Base-by-base conservation (phyloP, 2,797 vertebrate species). In the Acanthornis magna region DNA sequence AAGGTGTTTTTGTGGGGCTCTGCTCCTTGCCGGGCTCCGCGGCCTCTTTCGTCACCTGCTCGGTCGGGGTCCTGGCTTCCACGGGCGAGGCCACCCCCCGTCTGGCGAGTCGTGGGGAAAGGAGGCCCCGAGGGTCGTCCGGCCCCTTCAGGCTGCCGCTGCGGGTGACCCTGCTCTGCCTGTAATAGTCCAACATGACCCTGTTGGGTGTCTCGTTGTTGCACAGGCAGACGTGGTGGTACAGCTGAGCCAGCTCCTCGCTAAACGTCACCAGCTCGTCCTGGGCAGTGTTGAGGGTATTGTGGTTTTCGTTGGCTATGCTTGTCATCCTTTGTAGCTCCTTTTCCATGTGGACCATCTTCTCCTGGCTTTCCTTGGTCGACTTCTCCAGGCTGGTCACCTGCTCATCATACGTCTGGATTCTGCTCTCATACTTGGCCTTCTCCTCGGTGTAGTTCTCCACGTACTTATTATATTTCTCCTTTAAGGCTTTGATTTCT, bases 101-200 rank as follows among this genome's bases (percentile, higher is more conserved):
- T 48, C 99, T 98, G 18, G 98, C 98, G 11, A 99, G 97, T 54
- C 99, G 98, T 7, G 99, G 99, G 3, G 99, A 99, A 54, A 99
- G 98, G 72, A 99, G 97, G 17, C 98, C 99, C 57, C 99, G 98
- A 26, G 98, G 99, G 89, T 99, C 99, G 1, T 99, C 99, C 0
- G 98, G 98, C 48, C 99, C 99, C 94, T 99, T 99, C 60, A 99
- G 98, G 96, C 99, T 99, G 93, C 99, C 98, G 1, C 98, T 98
- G 68, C 99, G 99, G 5, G 99, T 99, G 68, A 98, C 98, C 48
- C 99, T 98, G 95, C 99, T 99, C 97, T 99, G 99, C 63, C 99
- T 98, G 80, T 99, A 99, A 95, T 99, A 99, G 98, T 99, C 99
- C 96, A 99, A 98, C 99, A 99, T 99, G 93, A 99, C 99, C 17